Conservation (phyloP, 2,113 vertebrate genomes). For the Cryptotis parvus region DNA sequence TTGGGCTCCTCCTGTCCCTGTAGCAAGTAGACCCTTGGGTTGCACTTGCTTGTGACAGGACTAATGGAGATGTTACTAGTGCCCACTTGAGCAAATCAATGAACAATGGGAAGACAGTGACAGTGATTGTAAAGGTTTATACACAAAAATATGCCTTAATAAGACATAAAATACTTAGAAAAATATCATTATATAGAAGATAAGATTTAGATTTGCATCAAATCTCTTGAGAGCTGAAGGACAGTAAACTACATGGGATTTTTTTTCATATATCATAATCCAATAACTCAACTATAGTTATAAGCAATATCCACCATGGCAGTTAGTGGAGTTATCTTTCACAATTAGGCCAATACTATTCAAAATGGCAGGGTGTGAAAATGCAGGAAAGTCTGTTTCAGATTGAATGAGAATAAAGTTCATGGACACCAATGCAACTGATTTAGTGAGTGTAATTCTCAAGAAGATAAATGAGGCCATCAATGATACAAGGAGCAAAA, state of each 20-base stretch:
- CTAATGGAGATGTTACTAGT: too few relatives aligned
- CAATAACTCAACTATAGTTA: too few relatives aligned
- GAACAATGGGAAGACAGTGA: too few relatives aligned
- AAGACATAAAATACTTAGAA: background rate
- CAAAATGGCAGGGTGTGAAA: background rate
- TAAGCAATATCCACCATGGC: background rate
- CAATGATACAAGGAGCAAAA: background rate
- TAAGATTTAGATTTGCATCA: background rate
- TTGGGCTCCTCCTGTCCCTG: too few relatives aligned
- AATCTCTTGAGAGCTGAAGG: background rate
- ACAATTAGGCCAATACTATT: background rate
- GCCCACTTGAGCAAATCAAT: too few relatives aligned
- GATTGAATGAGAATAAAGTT: background rate
- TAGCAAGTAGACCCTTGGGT: too few relatives aligned
- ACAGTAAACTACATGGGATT: fast-evolving
- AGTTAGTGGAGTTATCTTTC: background rate
- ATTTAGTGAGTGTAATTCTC: fast-evolving
- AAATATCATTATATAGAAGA: background rate
- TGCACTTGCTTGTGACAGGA: too few relatives aligned
- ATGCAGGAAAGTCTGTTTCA: background rate
- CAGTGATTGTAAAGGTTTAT: too few relatives aligned
- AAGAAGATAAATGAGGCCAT: background rate
- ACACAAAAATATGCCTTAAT: too few relatives aligned
- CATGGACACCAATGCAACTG: fast-evolving
- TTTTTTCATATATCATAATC: background rate